Percentiles rank a stretch among this genome's conserved stretches.
These are phyloP conservation scores for Hippocampus kuda DNA, from an alignment of 2,797 vertebrate genomes.

Conservation along the genomic window DNA sequence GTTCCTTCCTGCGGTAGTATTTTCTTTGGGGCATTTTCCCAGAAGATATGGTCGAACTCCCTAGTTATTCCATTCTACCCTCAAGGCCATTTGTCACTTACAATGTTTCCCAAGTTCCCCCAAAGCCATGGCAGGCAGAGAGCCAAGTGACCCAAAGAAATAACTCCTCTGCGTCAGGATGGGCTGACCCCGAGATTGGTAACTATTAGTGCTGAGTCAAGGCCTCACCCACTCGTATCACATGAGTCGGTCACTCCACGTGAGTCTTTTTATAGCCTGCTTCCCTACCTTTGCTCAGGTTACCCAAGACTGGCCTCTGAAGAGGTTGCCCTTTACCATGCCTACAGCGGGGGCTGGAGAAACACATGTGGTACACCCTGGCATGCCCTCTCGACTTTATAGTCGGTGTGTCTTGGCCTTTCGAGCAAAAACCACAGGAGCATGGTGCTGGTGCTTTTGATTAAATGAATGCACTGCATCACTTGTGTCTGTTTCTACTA, in stretches of 20 bases:
- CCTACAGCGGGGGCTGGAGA: conserved; percentile 64
- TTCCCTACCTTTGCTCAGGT: conserved; percentile 71
- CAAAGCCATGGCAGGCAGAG: conserved; percentile 54
- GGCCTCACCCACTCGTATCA: conserved; percentile 31
- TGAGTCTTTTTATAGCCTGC: conserved; percentile 56
- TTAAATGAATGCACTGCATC: neutral
- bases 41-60: too few relatives aligned
- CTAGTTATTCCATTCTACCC: neutral
- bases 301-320: conserved; percentile 67
- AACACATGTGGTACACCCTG: conserved; percentile 66
- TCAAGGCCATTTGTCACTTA: conserved; percentile 27
- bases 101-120: conserved; percentile 43
- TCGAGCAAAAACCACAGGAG: neutral
- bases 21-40: too few relatives aligned
- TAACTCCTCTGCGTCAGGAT: conserved; percentile 47
- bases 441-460: neutral
- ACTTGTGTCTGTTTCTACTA: conserved; percentile 3
- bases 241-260: conserved; percentile 29
- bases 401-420: neutral
- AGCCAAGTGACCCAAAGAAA: conserved; percentile 42
- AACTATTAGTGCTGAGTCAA: conserved; percentile 48
- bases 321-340: conserved; percentile 68
- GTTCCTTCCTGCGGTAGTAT: too few relatives aligned
- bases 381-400: conserved; percentile 48
- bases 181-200: conserved; percentile 58